Evolutionary conservation across 2,797 vertebrate species (phyloP).

Genomic region (Danionella dracula): DNA sequence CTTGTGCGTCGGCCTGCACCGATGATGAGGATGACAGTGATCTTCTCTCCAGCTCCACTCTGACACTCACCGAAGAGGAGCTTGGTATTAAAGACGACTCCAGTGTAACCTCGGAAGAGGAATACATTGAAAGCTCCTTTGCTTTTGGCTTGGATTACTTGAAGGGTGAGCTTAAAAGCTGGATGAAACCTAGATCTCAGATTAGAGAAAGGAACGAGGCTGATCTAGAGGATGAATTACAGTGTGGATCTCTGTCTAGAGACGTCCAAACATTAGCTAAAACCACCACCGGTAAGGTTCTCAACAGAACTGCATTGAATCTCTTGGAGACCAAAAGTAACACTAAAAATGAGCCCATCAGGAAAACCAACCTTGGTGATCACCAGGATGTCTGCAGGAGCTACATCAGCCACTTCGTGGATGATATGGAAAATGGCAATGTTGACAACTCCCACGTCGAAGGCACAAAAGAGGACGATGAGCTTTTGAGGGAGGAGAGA

Average conservation of each 20-base stretch:
- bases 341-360: slow-evolving; percentile 57
- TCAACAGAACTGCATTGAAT: slow-evolving; percentile 64
- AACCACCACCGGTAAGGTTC: slow-evolving; percentile 59
- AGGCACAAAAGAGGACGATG: slow-evolving; percentile 65
- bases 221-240: slow-evolving; percentile 77
- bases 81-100: slow-evolving; percentile 83
- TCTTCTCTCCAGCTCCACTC: slow-evolving; percentile 93
- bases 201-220: slow-evolving; percentile 75
- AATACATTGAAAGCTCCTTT: slow-evolving; percentile 83
- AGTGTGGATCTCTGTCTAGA: slow-evolving; percentile 63
- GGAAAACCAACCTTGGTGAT: slow-evolving; percentile 55
- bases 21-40: slow-evolving; percentile 96
- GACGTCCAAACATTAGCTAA: slow-evolving; percentile 59
- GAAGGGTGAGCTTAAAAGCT: slow-evolving; percentile 87
- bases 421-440: slow-evolving; percentile 95
- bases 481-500: slow-evolving; percentile 63
- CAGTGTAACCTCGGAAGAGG: slow-evolving; percentile 81
- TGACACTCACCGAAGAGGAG: slow-evolving; percentile 95
- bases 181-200: slow-evolving; percentile 76
- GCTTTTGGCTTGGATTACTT: slow-evolving; percentile 87
- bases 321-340: slow-evolving; percentile 70
- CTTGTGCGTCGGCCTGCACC: slow-evolving; percentile 90
- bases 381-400: slow-evolving; percentile 58
- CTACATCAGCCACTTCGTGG: slow-evolving; percentile 74
- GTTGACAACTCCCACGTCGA: slow-evolving; percentile 69